A percentile compares a stretch with the other conserved stretches of the same genome.
phyloP scores from a whole-genome alignment of 2,888 invertebrate genomes.

The Stratiomys singularior region DNA sequence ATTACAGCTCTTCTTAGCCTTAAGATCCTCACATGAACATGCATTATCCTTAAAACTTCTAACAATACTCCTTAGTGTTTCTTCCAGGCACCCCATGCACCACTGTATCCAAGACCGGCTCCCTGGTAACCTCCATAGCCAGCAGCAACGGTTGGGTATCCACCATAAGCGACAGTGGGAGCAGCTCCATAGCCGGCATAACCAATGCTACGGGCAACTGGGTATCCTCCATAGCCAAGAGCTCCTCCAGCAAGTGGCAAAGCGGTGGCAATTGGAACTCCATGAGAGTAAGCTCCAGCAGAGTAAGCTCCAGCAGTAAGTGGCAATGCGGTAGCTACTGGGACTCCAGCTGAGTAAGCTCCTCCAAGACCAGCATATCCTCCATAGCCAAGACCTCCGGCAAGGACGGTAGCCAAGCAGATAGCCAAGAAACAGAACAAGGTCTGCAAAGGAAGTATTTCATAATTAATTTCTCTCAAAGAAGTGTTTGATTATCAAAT shows the following conservation, averaged over 20 bases:
- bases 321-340: neutral
- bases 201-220: neutral
- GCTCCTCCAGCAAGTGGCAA: neutral
- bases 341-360: neutral
- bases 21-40: too few species aligned
- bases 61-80: neutral
- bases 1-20: too few species aligned
- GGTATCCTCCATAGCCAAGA: neutral
- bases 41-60: too few species aligned
- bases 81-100: neutral
- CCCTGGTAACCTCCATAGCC: neutral
- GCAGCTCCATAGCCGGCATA: neutral
- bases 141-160: neutral
- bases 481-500: neutral
- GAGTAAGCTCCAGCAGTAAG: too few species aligned
- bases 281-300: neutral
- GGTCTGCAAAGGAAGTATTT: neutral
- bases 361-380: slow-evolving; percentile 14
- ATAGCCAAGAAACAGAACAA: slow-evolving; percentile 15
- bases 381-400: slow-evolving; percentile 11
- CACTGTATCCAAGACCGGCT: neutral
- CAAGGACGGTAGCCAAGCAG: slow-evolving; percentile 20
- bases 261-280: neutral
- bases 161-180: too few species aligned
- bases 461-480: neutral